Base-by-base conservation (phyloP, 2,888 invertebrate genomes). In the Cheilosia grossa region DNA sequence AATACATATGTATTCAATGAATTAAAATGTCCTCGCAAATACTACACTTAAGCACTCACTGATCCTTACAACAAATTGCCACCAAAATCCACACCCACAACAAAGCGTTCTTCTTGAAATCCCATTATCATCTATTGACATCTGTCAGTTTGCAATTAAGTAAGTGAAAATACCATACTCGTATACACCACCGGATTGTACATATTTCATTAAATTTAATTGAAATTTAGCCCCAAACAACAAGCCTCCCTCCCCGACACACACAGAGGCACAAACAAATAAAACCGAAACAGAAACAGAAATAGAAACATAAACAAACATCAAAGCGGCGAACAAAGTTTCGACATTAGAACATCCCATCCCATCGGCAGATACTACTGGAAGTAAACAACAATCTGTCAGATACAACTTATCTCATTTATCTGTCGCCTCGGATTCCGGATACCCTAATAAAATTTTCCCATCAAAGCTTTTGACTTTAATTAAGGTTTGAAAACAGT, bases 391-490 rank as follows among this genome's bases (percentile, higher is more conserved):
- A 81, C 81, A 77, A 85, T 85, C 85, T 85, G 85, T 85, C 85
- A 81, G 81, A 72, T 77, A 69, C 66, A 85, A 85, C 81, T 85
- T 85, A 85, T 85, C 85, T 85, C 85, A 85, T 85, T 85, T 81
- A 85, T 85, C 80, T 80, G 83, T 83, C 83, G 83, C 80, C 74
- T 83, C 85, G 81, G 85, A 81, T 81, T 85, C 81, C 70, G 75
- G 81, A 81, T 81, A 81, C 85, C 81, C 81, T 85, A 85, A 85
- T 85, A 85, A 85, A 85, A 85, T 81, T 27, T 81, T 85, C 75
- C 81, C 85, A 85, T 85, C 85, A 85, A 80, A 85, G 81, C 85
- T 72, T 85, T 85, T 85, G 85, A 81, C 85, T 85, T 85, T 85
- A 85, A 85, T 85, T 85, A 85, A 85, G 81, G 85, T 77, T 81